Conservation (phyloP, 2,797 vertebrate species). For the Poeciliopsis paucimaculata region DNA sequence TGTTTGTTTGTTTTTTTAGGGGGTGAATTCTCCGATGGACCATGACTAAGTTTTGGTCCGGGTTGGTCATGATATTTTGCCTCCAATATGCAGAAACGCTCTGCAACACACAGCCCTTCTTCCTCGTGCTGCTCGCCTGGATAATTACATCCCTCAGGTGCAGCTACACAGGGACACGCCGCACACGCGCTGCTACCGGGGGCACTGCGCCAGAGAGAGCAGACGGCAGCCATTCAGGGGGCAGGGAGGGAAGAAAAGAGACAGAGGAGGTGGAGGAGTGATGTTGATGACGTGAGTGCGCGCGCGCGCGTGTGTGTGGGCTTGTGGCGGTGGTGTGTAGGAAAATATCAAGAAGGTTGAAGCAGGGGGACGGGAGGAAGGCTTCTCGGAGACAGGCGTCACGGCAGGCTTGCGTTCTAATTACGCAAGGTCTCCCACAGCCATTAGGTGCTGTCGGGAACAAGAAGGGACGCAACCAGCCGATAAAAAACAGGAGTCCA, state of each 20-base stretch:
- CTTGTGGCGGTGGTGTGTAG: slow-evolving; percentile 27
- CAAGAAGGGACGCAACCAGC: slow-evolving; percentile 58
- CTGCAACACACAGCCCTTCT: slow-evolving; percentile 46
- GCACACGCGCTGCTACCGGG: slow-evolving; percentile 55
- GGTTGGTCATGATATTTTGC: slow-evolving; percentile 28
- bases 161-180: slow-evolving; percentile 58
- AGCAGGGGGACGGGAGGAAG: background rate
- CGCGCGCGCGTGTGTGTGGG: slow-evolving; percentile 2
- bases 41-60: slow-evolving; percentile 31
- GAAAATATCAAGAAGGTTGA: slow-evolving; percentile 47
- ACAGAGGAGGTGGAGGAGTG: slow-evolving; percentile 50
- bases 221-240: slow-evolving; percentile 74
- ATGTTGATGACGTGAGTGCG: slow-evolving; percentile 22
- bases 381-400: slow-evolving; percentile 69
- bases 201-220: slow-evolving; percentile 71
- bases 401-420: slow-evolving; percentile 65
- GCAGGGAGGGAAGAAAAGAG: slow-evolving; percentile 50
- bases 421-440: slow-evolving; percentile 70
- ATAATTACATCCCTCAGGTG: slow-evolving; percentile 82
- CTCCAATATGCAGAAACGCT: slow-evolving; percentile 22
- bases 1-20: background rate
- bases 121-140: slow-evolving; percentile 64
- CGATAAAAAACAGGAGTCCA: slow-evolving; percentile 49
- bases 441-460: slow-evolving; percentile 73
- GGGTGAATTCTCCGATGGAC: slow-evolving; percentile 12